These are phyloP conservation scores for Macrophya alboannulata DNA, from an alignment of 2,888 invertebrate species.

Conservation along the genomic window DNA sequence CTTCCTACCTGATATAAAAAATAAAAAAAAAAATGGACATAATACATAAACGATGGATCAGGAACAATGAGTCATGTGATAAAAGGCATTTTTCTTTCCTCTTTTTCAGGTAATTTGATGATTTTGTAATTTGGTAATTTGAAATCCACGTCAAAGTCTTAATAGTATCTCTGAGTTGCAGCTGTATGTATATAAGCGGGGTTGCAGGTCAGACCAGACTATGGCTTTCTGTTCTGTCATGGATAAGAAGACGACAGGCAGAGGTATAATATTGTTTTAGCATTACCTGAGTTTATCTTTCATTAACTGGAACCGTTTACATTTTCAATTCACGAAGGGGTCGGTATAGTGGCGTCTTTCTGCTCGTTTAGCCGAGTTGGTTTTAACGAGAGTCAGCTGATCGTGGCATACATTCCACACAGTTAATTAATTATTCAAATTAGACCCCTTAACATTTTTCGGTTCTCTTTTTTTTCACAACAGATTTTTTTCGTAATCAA, in stretches of 20 bases:
- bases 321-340: constrained; percentile 44
- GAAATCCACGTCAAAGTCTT: constrained; percentile 5
- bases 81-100: neutral
- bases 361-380: constrained; percentile 64
- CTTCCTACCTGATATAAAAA: too few relatives aligned
- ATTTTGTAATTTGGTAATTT: too few relatives aligned
- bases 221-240: neutral
- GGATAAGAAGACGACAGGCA: constrained; percentile 29
- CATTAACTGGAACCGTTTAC: constrained; percentile 62
- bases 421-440: constrained; percentile 30
- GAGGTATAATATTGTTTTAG: constrained; percentile 60
- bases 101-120: too few relatives aligned
- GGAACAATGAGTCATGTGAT: neutral
- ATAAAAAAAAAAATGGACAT: neutral
- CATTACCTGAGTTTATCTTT: constrained; percentile 65
- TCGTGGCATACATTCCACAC: constrained; percentile 50
- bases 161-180: neutral
- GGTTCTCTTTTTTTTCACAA: neutral
- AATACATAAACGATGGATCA: too few relatives aligned
- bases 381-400: constrained; percentile 63
- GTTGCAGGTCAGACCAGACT: neutral
- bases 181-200: neutral
- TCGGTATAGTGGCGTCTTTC: constrained; percentile 59
- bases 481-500: neutral
- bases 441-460: neutral